Evolutionary conservation across 2,888 invertebrate genomes (phyloP).

Genomic region (Aquatica leii): DNA sequence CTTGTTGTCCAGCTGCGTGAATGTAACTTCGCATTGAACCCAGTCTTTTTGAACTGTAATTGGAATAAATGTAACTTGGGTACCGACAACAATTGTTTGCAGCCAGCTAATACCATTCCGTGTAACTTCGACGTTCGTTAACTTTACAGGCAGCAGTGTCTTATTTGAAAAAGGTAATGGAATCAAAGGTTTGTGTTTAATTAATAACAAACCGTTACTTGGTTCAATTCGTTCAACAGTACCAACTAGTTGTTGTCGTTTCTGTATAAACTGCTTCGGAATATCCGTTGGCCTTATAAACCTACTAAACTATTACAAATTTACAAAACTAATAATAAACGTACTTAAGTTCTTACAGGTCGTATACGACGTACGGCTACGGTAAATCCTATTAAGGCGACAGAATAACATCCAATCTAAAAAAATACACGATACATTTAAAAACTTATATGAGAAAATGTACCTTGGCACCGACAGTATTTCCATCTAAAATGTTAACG

Average conservation of each 20-base stretch:
- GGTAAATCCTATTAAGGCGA: conserved; percentile 62
- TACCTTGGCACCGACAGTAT: conserved; percentile 59
- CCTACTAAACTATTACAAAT: conserved; percentile 56
- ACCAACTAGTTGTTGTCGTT: conserved; percentile 56
- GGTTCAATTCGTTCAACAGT: conserved; percentile 59
- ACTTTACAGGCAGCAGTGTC: conserved; percentile 62
- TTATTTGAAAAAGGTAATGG: conserved; percentile 47
- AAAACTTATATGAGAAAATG: conserved; percentile 24
- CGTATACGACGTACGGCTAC: conserved; percentile 63
- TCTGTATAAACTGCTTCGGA: conserved; percentile 57
- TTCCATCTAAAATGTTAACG: conserved; percentile 54
- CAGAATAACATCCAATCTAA: conserved; percentile 64
- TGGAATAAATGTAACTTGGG: conserved; percentile 59
- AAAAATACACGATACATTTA: conserved; percentile 38
- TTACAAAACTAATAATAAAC: conserved; percentile 15
- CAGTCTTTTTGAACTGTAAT: conserved; percentile 58
- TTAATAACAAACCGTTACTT: conserved; percentile 56
- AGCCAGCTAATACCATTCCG: conserved; percentile 62
- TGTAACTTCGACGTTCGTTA: conserved; percentile 62
- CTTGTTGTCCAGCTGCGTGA: conserved; percentile 52
- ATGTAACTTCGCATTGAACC: conserved; percentile 59
- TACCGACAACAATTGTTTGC: conserved; percentile 58
- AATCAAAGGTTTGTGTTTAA: conserved; percentile 59
- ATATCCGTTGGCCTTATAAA: conserved; percentile 58
- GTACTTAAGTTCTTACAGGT: conserved; percentile 60